phyloP scores from a whole-genome alignment of 1,140 invertebrate genomes.

The Brachionus manjavacas region DNA sequence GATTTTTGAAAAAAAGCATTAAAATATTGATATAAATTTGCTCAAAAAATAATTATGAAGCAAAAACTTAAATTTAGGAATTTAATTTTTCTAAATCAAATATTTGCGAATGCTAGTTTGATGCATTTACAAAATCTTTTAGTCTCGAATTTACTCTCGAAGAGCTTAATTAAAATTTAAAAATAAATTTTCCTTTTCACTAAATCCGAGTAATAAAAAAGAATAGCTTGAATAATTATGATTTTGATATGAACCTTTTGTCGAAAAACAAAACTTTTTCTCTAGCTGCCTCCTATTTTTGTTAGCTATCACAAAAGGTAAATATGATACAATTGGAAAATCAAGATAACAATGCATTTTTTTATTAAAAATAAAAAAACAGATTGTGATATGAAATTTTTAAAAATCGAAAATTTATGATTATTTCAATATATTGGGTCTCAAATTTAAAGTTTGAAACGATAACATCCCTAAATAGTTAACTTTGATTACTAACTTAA shows the following conservation, averaged over 20 bases:
- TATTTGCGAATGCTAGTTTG: neutral
- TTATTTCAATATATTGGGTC: neutral
- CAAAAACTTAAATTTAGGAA: neutral
- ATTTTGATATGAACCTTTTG: neutral
- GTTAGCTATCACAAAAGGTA: neutral
- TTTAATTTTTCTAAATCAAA: neutral
- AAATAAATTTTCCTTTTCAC: slow-evolving; percentile 5
- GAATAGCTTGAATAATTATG: neutral
- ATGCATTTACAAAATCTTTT: neutral
- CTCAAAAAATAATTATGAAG: neutral
- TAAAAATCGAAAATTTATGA: neutral
- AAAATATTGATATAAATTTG: neutral
- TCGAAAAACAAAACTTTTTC: neutral
- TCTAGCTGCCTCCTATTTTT: neutral
- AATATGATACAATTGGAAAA: neutral
- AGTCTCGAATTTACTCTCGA: neutral
- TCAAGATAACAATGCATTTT: neutral
- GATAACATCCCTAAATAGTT: neutral
- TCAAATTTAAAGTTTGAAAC: neutral
- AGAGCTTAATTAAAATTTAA: neutral
- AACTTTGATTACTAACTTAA: neutral
- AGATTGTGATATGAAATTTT: neutral
- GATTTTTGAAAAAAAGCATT: too few species aligned
- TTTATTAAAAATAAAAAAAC: neutral
- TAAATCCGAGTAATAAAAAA: neutral